Evolutionary conservation across 2,888 invertebrate genomes (phyloP), one percentile per base, ranked within the genome.

Genomic region (Melitaea athalia): DNA sequence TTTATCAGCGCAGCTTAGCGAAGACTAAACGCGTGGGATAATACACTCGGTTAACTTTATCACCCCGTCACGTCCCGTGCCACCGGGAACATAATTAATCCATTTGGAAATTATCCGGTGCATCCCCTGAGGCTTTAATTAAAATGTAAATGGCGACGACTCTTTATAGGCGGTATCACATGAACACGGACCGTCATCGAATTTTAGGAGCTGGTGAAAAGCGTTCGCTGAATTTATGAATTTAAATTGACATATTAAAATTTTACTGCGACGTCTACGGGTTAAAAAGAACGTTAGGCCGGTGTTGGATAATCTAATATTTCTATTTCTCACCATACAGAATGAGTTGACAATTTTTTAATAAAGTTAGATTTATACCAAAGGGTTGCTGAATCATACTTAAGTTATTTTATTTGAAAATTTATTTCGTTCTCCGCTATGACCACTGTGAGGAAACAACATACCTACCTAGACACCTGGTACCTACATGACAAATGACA

Each of bases 81-180:
- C 68, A 66, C 69, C 66, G 70, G 68, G 76, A 82, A 86, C 82
- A 85, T 83, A 86, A 84, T 85, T 87, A 87, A 85, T 86, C 85
- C 84, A 84, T 81, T 84, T 79, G 78, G 75, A 82, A 87, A 84
- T 87, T 84, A 87, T 85, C 83, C 85, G 82, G 85, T 84, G 86
- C 86, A 85, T 78, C 77, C 84, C 81, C 82, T 70, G 69, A 72
- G 85, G 86, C 80, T 81, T 81, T 85, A 86, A 88, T 88, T 87
- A 85, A 88, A 87, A 88, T 88, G 87, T 85, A 86, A 88, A 88
- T 88, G 82, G 78, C 74, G 79, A 71, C 70, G 73, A 72, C 76
- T 74, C 75, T 75, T 73, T 72, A 73, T 67, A 70, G 74, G 66
- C 73, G 73, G 75, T 78, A 76, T 74, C 74, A 73, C 73, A 64